These are phyloP conservation scores for Amphiprion clarkii DNA, from an alignment of 2,797 vertebrate species.

Conservation along the genomic window DNA sequence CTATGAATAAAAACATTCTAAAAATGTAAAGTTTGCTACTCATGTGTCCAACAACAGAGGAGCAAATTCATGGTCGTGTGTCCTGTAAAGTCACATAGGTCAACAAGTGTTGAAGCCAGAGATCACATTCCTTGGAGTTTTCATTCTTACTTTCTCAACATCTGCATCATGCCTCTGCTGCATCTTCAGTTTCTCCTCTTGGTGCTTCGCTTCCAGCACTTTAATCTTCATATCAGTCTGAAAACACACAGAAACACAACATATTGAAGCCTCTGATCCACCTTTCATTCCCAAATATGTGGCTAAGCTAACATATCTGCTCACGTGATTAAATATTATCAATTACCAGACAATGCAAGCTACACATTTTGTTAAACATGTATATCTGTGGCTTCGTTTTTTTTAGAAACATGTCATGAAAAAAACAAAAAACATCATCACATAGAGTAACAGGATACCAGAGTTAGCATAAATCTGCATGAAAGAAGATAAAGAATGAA, in stretches of 20 bases:
- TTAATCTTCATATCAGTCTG: constrained; percentile 92
- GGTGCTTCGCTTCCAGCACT: constrained; percentile 91
- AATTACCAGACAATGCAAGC: constrained; percentile 10
- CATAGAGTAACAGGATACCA: constrained; percentile 23
- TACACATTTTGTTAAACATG: constrained; percentile 28
- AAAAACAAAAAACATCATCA: not conserved
- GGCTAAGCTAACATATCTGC: constrained; percentile 2
- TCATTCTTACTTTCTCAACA: constrained; percentile 91
- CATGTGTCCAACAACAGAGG: not conserved
- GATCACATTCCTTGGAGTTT: not conserved
- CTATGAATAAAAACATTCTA: not conserved
- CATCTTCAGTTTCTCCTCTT: constrained; percentile 93
- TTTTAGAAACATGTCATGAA: constrained; percentile 1
- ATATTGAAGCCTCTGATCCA: not conserved
- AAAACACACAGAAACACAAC: constrained; percentile 44
- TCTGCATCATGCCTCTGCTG: constrained; percentile 94
- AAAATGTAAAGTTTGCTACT: too few species aligned
- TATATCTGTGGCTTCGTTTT: constrained; percentile 9
- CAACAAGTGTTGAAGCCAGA: too few species aligned
- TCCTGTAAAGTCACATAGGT: not conserved
- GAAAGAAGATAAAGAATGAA: constrained; percentile 34
- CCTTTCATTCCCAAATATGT: not conserved
- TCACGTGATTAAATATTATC: constrained; percentile 8
- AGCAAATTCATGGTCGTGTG: not conserved
- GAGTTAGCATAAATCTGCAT: constrained; percentile 40